Evolutionary conservation across 2,797 vertebrate species (phyloP), one percentile per base, ranked within the genome.

Genomic region (Austrolebias charrua): DNA sequence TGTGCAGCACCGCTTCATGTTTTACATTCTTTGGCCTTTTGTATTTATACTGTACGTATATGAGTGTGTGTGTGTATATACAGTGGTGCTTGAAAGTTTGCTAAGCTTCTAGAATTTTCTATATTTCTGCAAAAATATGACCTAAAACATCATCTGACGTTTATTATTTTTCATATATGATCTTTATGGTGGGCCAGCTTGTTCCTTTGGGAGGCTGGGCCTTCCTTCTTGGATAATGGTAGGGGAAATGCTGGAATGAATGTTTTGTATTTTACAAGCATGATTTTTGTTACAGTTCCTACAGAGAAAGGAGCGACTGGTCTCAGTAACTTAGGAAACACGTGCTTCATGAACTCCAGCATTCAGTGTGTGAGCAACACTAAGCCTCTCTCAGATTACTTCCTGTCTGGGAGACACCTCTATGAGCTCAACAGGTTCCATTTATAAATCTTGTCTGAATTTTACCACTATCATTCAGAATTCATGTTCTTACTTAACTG

Each of bases 331-430:
- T 91, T 99, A 73, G 98, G 98, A 45, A 99, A 99, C 86, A 99
- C 98, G 0, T 99, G 98, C 79, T 99, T 99, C 88, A 99, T 99
- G 98, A 99, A 99, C 87, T 99, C 97, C 62, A 99, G 98, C 68
- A 99, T 99, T 87, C 98, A 99, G 83, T 99, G 98, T 80, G 98
- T 99, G 82, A 99, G 98, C 90, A 99, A 99, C 85, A 99, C 96
- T 1, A 97, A 98, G 70, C 95, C 97, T 35, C 93, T 99, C 47
- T 97, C 96, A 0, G 95, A 94, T 55, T 99, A 99, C 86, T 99
- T 99, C 90, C 96, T 96, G 93, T 96, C 96, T 89, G 96, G 96
- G 61, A 94, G 93, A 89, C 97, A 99, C 70, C 95, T 99, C 54
- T 99, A 98, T 53, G 98, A 99, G 85, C 96, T 99, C 47, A 99